phyloP scores from a whole-genome alignment of 2,113 vertebrate genomes.

The Rhadina sibilatrix region DNA sequence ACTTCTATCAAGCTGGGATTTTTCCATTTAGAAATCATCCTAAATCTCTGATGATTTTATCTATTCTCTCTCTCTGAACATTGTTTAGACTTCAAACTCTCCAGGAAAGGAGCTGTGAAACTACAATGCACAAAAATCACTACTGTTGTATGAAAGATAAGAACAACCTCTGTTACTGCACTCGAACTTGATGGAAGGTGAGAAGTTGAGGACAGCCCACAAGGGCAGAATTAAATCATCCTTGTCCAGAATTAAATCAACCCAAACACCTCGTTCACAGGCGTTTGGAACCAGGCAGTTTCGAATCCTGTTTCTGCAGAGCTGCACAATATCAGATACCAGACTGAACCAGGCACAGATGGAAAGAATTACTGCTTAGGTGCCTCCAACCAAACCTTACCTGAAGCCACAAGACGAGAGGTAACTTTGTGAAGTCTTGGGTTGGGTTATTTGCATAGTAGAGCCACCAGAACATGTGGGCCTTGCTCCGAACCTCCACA shows the following conservation, averaged over 20 bases:
- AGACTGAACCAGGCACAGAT: background rate
- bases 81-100: background rate
- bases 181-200: too few relatives aligned
- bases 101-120: background rate
- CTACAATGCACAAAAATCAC: background rate
- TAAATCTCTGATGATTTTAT: background rate
- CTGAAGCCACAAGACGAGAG: slow-evolving; percentile 96
- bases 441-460: slow-evolving; percentile 80
- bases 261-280: background rate
- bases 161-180: background rate
- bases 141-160: background rate
- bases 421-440: slow-evolving; percentile 77
- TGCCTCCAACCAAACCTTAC: slow-evolving; percentile 58
- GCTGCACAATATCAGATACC: background rate
- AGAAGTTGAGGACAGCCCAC: background rate
- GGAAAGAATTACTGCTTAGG: background rate
- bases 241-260: background rate
- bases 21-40: background rate
- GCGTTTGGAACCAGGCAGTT: background rate
- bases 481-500: slow-evolving; percentile 84
- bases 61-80: background rate
- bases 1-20: background rate
- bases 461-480: slow-evolving; percentile 98
- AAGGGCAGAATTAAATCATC: background rate
- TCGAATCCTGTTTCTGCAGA: background rate